phyloP scores from a whole-genome alignment of 2,888 invertebrate genomes.

The Chaetogeoica ovagalla region DNA sequence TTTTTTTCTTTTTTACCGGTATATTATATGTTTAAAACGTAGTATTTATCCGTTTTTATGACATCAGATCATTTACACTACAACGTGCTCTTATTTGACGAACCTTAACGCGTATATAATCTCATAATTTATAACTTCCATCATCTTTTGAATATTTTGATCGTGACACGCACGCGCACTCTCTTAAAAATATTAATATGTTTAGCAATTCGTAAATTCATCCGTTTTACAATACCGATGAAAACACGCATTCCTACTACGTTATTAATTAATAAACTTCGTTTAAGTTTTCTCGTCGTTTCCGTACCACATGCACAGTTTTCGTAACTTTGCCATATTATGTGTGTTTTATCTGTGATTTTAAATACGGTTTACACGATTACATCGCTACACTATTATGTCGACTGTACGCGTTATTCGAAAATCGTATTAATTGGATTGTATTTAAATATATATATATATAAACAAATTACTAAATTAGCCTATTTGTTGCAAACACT shows the following conservation, averaged over 20 bases:
- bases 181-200: background rate
- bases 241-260: background rate
- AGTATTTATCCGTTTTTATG: background rate
- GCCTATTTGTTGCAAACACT: too few species aligned
- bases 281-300: too few species aligned
- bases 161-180: background rate
- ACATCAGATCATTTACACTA: slow-evolving; percentile 4
- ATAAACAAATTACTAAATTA: too few species aligned
- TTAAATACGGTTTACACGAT: too few species aligned
- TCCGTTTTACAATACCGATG: background rate
- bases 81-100: background rate
- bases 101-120: background rate
- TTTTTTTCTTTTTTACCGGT: background rate
- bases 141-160: background rate
- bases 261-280: too few species aligned
- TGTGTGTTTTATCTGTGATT: too few species aligned
- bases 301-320: too few species aligned
- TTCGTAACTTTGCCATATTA: too few species aligned
- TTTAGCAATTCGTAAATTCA: background rate
- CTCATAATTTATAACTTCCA: background rate
- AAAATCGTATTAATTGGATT: too few species aligned
- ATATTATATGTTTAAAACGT: background rate
- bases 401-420: too few species aligned
- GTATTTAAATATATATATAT: too few species aligned
- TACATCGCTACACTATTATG: too few species aligned